Percentiles rank a stretch among this genome's conserved stretches.
Evolutionary conservation across 2,113 vertebrate genomes (phyloP).

Genomic region (Onychostruthus taczanowskii): DNA sequence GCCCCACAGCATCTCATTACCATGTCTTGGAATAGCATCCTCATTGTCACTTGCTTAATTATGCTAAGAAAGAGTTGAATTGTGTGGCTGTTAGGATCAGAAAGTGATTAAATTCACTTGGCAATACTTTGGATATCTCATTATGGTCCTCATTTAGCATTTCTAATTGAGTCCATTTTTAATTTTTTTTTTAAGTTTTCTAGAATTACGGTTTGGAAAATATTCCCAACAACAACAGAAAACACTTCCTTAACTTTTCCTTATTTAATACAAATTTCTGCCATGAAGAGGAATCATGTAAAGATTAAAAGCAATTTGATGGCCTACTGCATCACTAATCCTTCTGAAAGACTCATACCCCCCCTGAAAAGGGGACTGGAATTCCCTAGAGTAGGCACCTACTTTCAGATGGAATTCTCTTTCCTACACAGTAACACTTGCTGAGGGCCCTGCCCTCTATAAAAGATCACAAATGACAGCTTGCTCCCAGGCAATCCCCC

Average conservation of each 20-base stretch:
- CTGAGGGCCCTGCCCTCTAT: neutral
- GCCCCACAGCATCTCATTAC: slow-evolving; percentile 81
- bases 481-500: neutral
- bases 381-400: neutral
- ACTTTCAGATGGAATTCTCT: neutral
- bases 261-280: slow-evolving; percentile 11
- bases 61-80: slow-evolving; percentile 79
- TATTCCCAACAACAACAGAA: slow-evolving; percentile 4
- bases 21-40: slow-evolving; percentile 79
- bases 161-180: slow-evolving; percentile 77
- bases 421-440: neutral
- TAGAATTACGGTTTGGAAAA: slow-evolving; percentile 52
- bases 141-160: slow-evolving; percentile 82
- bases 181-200: neutral
- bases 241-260: slow-evolving; percentile 35
- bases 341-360: neutral
- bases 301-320: slow-evolving; percentile 38
- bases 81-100: slow-evolving; percentile 79
- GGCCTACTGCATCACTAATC: neutral
- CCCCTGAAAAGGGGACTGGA: neutral
- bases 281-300: neutral
- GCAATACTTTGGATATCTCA: slow-evolving; percentile 81
- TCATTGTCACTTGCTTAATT: slow-evolving; percentile 87
- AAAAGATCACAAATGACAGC: neutral
- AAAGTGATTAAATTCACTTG: slow-evolving; percentile 87